Percentiles rank a stretch among this genome's conserved stretches.
Evolutionary conservation across 2,113 vertebrate species (phyloP).

Genomic region (Pandion haliaetus): DNA sequence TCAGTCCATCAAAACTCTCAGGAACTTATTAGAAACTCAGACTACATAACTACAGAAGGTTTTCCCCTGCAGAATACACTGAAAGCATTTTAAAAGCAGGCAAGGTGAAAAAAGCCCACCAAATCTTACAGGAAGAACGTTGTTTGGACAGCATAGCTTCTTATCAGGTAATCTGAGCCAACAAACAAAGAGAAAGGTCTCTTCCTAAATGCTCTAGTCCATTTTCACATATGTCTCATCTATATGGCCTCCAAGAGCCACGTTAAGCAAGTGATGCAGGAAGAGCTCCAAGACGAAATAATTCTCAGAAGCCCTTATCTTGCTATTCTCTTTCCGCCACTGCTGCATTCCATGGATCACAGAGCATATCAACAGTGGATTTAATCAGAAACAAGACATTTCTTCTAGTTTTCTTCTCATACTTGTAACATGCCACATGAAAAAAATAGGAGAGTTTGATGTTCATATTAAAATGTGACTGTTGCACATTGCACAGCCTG

Average conservation of each 20-base stretch:
- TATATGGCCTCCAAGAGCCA: background rate
- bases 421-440: background rate
- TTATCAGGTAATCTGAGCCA: background rate
- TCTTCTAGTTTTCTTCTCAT: background rate
- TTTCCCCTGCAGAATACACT: background rate
- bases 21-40: background rate
- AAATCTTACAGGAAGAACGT: background rate
- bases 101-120: background rate
- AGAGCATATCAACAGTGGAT: slow-evolving; percentile 14
- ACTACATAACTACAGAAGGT: background rate
- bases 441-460: background rate
- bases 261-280: slow-evolving; percentile 10
- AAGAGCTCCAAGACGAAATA: slow-evolving; percentile 16
- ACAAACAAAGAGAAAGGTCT: background rate
- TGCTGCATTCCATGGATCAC: slow-evolving; percentile 26
- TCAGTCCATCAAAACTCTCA: background rate
- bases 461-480: background rate
- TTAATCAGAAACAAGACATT: slow-evolving; percentile 43
- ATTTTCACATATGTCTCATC: background rate
- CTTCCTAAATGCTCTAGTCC: background rate
- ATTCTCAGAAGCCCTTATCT: background rate
- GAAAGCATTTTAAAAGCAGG: background rate
- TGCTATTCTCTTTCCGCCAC: background rate
- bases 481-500: background rate
- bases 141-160: background rate